phyloP scores from a whole-genome alignment of 2,113 vertebrate species.

The Cottus gobio region DNA sequence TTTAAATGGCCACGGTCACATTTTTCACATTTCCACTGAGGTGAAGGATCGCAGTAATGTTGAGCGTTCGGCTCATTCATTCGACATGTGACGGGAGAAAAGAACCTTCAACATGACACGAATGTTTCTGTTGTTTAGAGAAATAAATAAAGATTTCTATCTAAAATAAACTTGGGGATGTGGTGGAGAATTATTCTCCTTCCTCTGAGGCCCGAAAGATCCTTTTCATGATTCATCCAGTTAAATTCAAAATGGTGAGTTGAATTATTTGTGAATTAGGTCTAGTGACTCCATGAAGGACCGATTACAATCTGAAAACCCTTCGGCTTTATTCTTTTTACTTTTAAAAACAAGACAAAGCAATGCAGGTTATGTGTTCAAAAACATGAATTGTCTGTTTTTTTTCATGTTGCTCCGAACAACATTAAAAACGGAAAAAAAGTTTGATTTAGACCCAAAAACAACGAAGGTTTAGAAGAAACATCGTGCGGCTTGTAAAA shows the following conservation, averaged over 20 bases:
- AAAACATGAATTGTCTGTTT: no score
- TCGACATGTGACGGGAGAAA: constrained; percentile 24
- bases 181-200: not conserved
- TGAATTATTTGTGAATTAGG: not conserved
- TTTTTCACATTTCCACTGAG: constrained; percentile 52
- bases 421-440: no score
- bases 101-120: constrained; percentile 26
- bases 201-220: not conserved
- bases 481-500: no score
- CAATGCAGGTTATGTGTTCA: no score
- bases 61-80: constrained; percentile 56
- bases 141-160: no score
- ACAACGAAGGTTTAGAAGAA: no score
- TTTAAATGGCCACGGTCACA: constrained; percentile 45
- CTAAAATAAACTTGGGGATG: not conserved
- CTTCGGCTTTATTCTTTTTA: no score
- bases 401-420: no score
- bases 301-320: not conserved
- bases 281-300: not conserved
- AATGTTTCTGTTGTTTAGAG: constrained; percentile 1
- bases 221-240: not conserved
- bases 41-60: constrained; percentile 57
- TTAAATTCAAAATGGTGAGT: not conserved
- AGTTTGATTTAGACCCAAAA: no score
- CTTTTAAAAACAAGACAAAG: not conserved